Conservation (phyloP, 2,888 invertebrate species). For the Dione juno region DNA sequence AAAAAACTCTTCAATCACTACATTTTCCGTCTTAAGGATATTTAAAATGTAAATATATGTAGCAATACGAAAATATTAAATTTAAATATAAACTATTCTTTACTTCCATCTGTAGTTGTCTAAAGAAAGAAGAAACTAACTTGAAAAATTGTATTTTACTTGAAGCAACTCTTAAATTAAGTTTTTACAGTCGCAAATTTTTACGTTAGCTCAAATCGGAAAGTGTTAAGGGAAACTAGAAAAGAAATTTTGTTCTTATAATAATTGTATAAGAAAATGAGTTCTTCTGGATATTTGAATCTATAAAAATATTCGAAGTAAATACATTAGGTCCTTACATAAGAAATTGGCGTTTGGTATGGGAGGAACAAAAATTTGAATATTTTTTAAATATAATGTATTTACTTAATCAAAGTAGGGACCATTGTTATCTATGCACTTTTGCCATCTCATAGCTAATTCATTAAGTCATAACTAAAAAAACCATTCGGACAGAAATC, state of each 20-base stretch:
- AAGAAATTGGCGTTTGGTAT: no score
- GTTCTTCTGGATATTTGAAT: background rate
- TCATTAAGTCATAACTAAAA: no score
- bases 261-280: constrained; percentile 6
- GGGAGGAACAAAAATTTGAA: no score
- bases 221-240: constrained; percentile 48
- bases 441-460: no score
- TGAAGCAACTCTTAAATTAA: constrained; percentile 26
- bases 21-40: no score
- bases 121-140: constrained; percentile 12
- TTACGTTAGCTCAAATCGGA: constrained; percentile 48
- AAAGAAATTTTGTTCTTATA: constrained; percentile 25
- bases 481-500: no score
- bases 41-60: no score
- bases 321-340: no score
- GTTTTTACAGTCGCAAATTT: constrained; percentile 41
- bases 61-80: background rate
- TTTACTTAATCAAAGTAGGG: background rate
- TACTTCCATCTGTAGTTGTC: constrained; percentile 7
- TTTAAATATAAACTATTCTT: constrained; percentile 11
- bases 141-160: constrained; percentile 25
- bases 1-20: no score
- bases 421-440: no score
- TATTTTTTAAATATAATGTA: no score
- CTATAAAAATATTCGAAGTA: background rate